Evolutionary conservation across 2,797 vertebrate genomes (phyloP), one percentile per base, ranked within the genome.

Genomic region (Fratercula arctica): DNA sequence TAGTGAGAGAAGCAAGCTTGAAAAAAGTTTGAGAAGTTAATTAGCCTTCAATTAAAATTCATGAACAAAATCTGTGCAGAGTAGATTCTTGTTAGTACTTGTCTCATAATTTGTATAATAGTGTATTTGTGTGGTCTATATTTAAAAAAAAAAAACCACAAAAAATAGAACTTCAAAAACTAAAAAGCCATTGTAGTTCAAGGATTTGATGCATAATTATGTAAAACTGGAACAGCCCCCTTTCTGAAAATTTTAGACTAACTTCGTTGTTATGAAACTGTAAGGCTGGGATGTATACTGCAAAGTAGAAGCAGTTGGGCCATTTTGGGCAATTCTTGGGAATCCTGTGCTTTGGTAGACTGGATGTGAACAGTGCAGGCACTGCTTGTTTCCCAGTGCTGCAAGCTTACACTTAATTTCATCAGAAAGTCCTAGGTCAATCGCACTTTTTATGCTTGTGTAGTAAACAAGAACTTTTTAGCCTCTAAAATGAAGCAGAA

Each of bases 21-120:
- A 35, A 35, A 35, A 35, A 35, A 6, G 26, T 76, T 89, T 39
- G 68, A 89, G 46, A 84, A 90, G 87, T 75, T 59, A 92, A 82
- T 96, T 89, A 87, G 50, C 50, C 28, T 84, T 90, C 83, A 87
- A 11, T 88, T 83, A 92, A 64, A 81, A 60, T 90, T 85, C 33
- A 39, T 64, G 37, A 76, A 41, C 69, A 79, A 59, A 81, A 81
- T 79, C 74, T 85, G 54, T 87, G 48, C 51, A 48, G 54, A 93
- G 74, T 53, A 84, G 51, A 23, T 78, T 76, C 90, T 85, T 92
- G 80, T 85, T 93, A 63, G 77, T 61, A 85, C 70, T 92, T 82
- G 95, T 85, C 81, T 87, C 16, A 28, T 41, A n/a, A 82, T 85
- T 89, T 63, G 60, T 87, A 5, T 94, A 91, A 82, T 78, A 63